Evolutionary conservation across 2,113 vertebrate species (phyloP), one percentile per base, ranked within the genome.

Genomic region (Barnardius zonarius): DNA sequence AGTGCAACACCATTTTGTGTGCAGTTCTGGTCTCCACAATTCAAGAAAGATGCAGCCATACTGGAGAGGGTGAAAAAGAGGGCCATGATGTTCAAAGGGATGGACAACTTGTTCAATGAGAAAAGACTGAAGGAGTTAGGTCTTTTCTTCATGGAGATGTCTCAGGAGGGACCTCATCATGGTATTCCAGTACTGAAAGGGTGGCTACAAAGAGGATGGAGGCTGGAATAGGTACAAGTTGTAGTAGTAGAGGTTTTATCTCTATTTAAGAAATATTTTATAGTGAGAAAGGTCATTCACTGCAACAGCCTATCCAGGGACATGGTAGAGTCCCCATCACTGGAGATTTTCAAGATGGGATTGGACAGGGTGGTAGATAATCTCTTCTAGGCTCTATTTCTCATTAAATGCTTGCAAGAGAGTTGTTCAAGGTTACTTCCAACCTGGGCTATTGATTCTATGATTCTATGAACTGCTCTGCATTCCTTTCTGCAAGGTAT

Each of bases 281-380:
- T 17, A 33, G 9, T 64, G 48, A 43, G 72, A 83, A 11, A 15
- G 79, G 27, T 27, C 16, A 59, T n/a, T 72, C 8, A 7, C 8
- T 18, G 27, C 27, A 59, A 49, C 13, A 84, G 43, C 5, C 19
- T 86, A 24, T 13, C 18, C 37, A 37, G 17, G 48, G 43, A 18
- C 0, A 4, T 22, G 13, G 6, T 2, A 6, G 4, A 44, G 35
- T 61, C 28, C 44, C 23, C 9, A 1, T 2, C 51, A 52, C 15
- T 23, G 31, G 19, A 63, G 24, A 4, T n/a, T 61, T 84, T 22
- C 33, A 55, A 77, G 64, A 41, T 18, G 13, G 2, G 1, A 5
- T 39, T 35, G 35, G 13, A 9, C 31, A 46, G 11, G 23, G 5
- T 57, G 27, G 24, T 43, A 35, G 16, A 49, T 30, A 63, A 69